Base-by-base conservation (phyloP, 92 coral and sea anemone species). In the Anthopleura xanthogrammica region DNA sequence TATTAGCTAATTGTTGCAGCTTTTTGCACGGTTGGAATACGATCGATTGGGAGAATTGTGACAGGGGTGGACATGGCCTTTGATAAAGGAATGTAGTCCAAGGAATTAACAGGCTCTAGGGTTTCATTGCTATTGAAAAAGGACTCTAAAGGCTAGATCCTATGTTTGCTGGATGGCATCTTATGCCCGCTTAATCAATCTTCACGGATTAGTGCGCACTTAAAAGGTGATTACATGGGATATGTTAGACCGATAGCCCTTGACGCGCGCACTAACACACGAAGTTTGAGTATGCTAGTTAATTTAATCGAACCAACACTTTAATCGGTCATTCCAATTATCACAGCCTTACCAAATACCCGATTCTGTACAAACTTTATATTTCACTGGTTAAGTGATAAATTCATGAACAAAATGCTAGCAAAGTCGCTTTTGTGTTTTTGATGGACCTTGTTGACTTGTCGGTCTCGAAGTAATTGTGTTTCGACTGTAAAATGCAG, bases 221-320 rank as follows among this genome's bases (percentile, higher is more conserved):
- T 85, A 85, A 85, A 85, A 85, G 83, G 75, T 79, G 88, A 85
- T 85, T 85, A 85, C 88, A 85, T 8, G 82, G 41, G 83, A 78
- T 65, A 54, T 78, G 83, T 39, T 65, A 68, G 83, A 22, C 48
- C 75, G 84, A 46, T 81, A 46, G 84, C 52, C 54, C 60, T 71
- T 81, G 84, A 71, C 84, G 66, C 84, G 84, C 60, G 66, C 84
- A n/a, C 19, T 65, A 81, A 43, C 78, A 72, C 77, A 75, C 23
- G 78, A 75, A 36, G 78, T 42, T 75, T 41, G 42, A 75, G 56
- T 75, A 42, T 40, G 40, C 73, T 76, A 60, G 54, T 46, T 11
- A 50, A 56, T 58, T 54, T 40, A 71, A 84, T 84, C 60, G 20
- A 65, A 10, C 58, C n/a, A 65, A 82, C 72, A 17, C 78, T 74